A percentile compares a stretch with the other conserved stretches of the same genome.
phyloP scores from a whole-genome alignment of 2,797 vertebrate genomes.

The Miichthys miiuy region DNA sequence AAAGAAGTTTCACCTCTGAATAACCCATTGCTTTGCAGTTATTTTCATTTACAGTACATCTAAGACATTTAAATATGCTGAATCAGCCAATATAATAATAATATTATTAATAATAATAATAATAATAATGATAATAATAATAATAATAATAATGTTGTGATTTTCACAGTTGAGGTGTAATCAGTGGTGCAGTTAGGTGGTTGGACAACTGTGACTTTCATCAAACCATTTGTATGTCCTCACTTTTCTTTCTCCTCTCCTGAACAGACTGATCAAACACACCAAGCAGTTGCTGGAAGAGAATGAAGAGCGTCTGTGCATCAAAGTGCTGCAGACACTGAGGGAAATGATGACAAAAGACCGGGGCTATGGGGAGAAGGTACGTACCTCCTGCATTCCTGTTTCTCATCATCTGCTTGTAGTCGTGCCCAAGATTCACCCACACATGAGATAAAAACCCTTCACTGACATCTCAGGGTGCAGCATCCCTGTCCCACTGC shows the following conservation, averaged over 20 bases:
- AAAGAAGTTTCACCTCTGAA: not conserved
- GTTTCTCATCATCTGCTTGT: constrained; percentile 33
- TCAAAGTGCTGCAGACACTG: constrained; percentile 98
- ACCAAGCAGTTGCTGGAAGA: constrained; percentile 98
- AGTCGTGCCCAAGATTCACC: constrained; percentile 8
- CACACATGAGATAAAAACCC: constrained; percentile 32
- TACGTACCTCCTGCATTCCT: constrained; percentile 79
- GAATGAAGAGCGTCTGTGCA: constrained; percentile 98
- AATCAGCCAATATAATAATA: too few relatives aligned
- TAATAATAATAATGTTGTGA: not conserved
- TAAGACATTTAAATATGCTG: not conserved
- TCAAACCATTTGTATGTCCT: not conserved
- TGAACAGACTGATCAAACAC: constrained; percentile 95
- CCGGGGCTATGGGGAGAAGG: constrained; percentile 97
- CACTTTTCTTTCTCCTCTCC: not conserved
- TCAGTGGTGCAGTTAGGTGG: not conserved
- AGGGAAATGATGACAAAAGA: constrained; percentile 99
- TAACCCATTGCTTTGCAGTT: not conserved
- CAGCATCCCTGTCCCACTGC: constrained; percentile 13
- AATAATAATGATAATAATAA: not conserved
- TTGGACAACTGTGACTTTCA: not conserved
- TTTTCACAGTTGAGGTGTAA: not conserved
- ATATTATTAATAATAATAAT: too few relatives aligned
- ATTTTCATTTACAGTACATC: not conserved
- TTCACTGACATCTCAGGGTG: constrained; percentile 21